Evolutionary conservation across 2,113 vertebrate species (phyloP).

Genomic region (Microcebus griseorufus): DNA sequence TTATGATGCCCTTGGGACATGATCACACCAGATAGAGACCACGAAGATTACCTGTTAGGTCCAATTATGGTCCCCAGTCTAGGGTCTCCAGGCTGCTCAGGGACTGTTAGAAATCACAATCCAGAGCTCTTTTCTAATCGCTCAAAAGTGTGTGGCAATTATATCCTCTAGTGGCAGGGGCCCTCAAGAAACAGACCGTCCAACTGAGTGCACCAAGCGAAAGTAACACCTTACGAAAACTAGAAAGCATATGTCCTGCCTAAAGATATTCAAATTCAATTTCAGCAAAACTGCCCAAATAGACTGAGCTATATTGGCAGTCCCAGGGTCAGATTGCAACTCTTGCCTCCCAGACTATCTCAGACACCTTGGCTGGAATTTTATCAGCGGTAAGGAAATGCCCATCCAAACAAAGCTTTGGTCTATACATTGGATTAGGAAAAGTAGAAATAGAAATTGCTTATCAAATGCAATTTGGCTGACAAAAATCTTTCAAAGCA

Average conservation of each 20-base stretch:
- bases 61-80: not conserved
- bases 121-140: not conserved
- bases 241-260: not conserved
- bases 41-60: not conserved
- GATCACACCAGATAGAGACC: not conserved
- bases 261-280: constrained; percentile 4
- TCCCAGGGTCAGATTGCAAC: not conserved
- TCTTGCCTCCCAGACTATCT: not conserved
- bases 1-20: not conserved
- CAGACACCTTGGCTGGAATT: not conserved
- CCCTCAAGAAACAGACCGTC: not conserved
- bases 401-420: constrained; percentile 26
- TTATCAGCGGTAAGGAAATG: not conserved
- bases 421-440: not conserved
- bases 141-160: not conserved
- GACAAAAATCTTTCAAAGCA: constrained; percentile 15
- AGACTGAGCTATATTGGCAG: not conserved
- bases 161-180: not conserved
- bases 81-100: not conserved
- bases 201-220: not conserved
- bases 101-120: not conserved
- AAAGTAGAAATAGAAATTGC: not conserved
- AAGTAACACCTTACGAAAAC: not conserved
- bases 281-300: not conserved
- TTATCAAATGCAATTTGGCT: not conserved